Evolutionary conservation across 2,888 invertebrate species (phyloP), one percentile per base, ranked within the genome.

Genomic region (Sesamia inferens): DNA sequence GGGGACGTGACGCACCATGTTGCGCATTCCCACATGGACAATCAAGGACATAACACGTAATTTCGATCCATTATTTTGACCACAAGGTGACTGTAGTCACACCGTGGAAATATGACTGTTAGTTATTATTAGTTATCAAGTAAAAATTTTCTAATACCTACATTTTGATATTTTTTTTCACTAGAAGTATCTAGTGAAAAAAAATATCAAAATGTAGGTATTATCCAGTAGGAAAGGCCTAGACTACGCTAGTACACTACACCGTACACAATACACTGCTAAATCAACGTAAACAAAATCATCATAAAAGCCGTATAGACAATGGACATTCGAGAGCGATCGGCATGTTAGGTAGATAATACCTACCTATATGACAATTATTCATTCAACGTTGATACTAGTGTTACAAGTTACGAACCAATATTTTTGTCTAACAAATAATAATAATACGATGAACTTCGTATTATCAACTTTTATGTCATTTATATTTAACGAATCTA

Each of bases 21-120:
- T 91, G 93, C 92, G 91, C 92, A 93, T 93, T 94, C 94, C 91
- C 93, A 92, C 92, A 91, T 94, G 92, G 92, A 89, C 92, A 90
- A 87, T 90, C 92, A 94, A 94, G 93, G 94, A 94, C 94, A 93
- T 84, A 94, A 90, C 92, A 91, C 93, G 89, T 96, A 93, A 96
- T 95, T 95, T 95, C 87, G 93, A 92, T 87, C 94, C 94, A 96
- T 96, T 95, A 95, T 90, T 91, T 89, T 91, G 92, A 94, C 95
- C 94, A 90, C 95, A 94, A 94, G 94, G 89, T 90, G 92, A 87
- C 89, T 81, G 79, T 74, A 85, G 90, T 93, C 91, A 92, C 92
- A 91, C 93, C 89, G 91, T 89, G 31, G 39, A 59, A 74, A 47
- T 39, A 24, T 42, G 16, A 24, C 16, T 11, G 7, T 59, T 54